A percentile compares a stretch with the other conserved stretches of the same genome.
Conservation (phyloP, 2,888 invertebrate species). For the Azorinus chamasolen region DNA sequence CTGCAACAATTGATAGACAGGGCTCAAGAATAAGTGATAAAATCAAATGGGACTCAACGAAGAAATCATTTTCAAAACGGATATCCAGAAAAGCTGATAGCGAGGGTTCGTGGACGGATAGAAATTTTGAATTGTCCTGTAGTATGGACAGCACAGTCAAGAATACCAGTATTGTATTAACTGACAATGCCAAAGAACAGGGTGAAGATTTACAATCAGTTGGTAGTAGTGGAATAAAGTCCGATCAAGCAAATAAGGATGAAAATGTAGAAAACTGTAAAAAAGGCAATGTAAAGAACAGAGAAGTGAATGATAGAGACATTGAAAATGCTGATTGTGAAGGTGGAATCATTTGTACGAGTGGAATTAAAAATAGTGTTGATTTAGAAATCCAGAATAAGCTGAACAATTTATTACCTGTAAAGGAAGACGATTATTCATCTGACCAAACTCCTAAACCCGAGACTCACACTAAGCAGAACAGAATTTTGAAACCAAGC, state of each 20-base stretch:
- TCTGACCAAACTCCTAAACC: not conserved
- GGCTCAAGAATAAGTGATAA: slow-evolving; percentile 20
- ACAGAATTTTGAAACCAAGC: no score
- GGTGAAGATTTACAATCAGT: no score
- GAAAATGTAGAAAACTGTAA: no score
- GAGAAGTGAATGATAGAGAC: no score
- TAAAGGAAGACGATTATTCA: not conserved
- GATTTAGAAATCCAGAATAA: not conserved
- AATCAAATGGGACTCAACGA: not conserved
- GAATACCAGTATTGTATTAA: slow-evolving; percentile 47
- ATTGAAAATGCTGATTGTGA: no score
- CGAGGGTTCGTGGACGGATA: slow-evolving; percentile 20
- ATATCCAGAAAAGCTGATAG: slow-evolving; percentile 9
- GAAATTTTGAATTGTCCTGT: slow-evolving; percentile 30
- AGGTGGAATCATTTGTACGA: no score
- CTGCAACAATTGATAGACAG: slow-evolving; percentile 20
- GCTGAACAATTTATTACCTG: not conserved
- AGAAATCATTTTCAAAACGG: slow-evolving; percentile 1
- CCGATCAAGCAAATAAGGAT: no score
- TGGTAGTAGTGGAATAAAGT: no score
- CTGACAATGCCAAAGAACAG: slow-evolving; percentile 6
- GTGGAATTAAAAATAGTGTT: not conserved
- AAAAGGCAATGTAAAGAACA: no score
- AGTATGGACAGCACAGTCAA: slow-evolving; percentile 27
- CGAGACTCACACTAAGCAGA: not conserved